phyloP scores from a whole-genome alignment of 2,888 invertebrate species.

The Stictocephala bisonia region DNA sequence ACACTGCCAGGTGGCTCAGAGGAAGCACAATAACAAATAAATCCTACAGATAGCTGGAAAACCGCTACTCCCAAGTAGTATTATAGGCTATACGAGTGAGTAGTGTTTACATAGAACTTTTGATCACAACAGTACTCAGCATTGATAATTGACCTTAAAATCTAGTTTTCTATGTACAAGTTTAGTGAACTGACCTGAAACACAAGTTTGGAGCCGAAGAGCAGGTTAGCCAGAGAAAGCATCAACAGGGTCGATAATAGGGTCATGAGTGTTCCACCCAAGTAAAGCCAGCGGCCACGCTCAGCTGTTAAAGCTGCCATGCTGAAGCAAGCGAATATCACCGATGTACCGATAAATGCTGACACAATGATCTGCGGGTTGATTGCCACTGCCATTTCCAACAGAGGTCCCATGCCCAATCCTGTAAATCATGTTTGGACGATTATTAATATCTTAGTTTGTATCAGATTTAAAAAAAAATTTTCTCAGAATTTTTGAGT shows the following conservation, averaged over 20 bases:
- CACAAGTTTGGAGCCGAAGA: conserved; percentile 84
- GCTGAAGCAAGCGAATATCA: conserved; percentile 93
- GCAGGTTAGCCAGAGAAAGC: conserved; percentile 84
- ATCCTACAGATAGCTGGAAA: no score
- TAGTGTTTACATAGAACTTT: neutral
- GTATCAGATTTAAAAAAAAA: no score
- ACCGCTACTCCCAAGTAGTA: no score
- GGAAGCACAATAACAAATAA: no score
- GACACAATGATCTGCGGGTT: conserved; percentile 91
- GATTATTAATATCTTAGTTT: neutral
- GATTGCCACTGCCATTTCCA: conserved; percentile 81
- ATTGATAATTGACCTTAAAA: no score
- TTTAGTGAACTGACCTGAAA: conserved; percentile 75
- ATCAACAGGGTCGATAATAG: conserved; percentile 82
- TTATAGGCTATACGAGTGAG: no score
- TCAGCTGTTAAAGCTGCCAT: conserved; percentile 88
- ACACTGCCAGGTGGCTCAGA: no score
- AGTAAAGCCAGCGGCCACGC: conserved; percentile 87
- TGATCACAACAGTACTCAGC: neutral
- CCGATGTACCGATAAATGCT: conserved; percentile 83
- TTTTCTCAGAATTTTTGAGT: no score
- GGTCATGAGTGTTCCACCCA: conserved; percentile 90
- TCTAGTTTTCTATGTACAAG: no score
- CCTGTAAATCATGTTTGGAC: conserved; percentile 68
- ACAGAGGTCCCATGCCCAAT: conserved; percentile 87